Percentiles rank a stretch among this genome's conserved stretches.
Conservation (phyloP, 2,888 invertebrate genomes). For the Dolichomitus sp. region DNA sequence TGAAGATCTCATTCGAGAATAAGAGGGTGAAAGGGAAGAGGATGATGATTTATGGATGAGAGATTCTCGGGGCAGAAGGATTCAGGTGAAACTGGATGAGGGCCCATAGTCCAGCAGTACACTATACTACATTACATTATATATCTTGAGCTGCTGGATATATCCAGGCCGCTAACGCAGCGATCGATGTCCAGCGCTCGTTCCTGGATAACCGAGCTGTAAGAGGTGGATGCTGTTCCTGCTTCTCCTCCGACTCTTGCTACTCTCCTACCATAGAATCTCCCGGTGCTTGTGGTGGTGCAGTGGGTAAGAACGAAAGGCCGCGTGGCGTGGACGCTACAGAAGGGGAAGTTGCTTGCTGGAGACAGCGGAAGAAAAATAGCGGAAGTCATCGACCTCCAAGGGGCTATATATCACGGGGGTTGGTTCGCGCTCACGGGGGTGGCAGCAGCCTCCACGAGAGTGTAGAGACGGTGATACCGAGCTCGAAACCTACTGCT, state of each 20-base stretch:
- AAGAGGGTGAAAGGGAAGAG: conserved; percentile 18
- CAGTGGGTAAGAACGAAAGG: conserved; percentile 76
- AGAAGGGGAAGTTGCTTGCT: conserved; percentile 86
- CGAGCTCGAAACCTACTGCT: conserved; percentile 8
- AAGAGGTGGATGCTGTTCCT: conserved; percentile 57
- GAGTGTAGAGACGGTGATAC: conserved; percentile 20
- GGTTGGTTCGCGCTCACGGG: conserved; percentile 76
- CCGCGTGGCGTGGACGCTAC: conserved; percentile 75
- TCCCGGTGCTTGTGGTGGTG: conserved; percentile 26
- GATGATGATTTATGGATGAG: conserved; percentile 53
- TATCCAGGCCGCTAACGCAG: conserved; percentile 50
- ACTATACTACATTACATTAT: conserved; percentile 24
- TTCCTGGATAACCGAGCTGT: conserved; percentile 59
- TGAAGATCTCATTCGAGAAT: not conserved
- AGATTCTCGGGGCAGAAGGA: conserved; percentile 34
- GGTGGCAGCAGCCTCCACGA: conserved; percentile 49
- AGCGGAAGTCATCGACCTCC: conserved; percentile 89
- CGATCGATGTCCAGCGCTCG: conserved; percentile 66
- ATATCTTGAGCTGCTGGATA: conserved; percentile 33
- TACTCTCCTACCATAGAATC: conserved; percentile 44
- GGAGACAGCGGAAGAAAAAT: conserved; percentile 89
- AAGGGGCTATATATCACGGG: conserved; percentile 88
- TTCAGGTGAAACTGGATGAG: conserved; percentile 55
- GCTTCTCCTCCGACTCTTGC: conserved; percentile 62
- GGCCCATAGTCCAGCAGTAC: conserved; percentile 20